Evolutionary conservation across 1,140 invertebrate genomes (phyloP), one percentile per base, ranked within the genome.

Genomic region (Aporrectodea caliginosa): DNA sequence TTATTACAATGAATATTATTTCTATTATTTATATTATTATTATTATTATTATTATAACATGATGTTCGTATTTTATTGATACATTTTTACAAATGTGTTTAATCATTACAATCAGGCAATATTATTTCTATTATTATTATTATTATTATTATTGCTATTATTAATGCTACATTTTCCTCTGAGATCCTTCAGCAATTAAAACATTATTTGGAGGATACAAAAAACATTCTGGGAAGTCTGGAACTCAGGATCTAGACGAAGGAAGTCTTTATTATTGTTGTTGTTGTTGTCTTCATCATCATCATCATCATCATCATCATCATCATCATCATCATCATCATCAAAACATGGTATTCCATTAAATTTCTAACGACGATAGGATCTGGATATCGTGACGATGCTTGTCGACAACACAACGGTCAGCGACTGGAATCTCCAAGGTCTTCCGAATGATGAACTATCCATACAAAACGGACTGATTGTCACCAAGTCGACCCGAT

Each of bases 381-480:
- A 78, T 78, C 27, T 78, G 2, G 69, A 78, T 58, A 34, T 78
- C 27, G 32, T 72, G 16, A n/a, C 58, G 29, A 78, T 78, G 77
- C 22, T 78, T 29, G 77, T 78, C 22, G 77, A 78, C 34, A 78
- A 78, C 69, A 72, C 77, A 1, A 78, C 77, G 1, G 58, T 95
- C 89, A 86, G 86, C 86, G 96, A 98, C 88, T 98, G 97, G 97
- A 97, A 94, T 1, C 88, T 98, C 1, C 95, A 98, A 90, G 96
- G 96, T 43, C 88, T 98, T 33, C 97, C 97, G 2, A 98, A 97
- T 86, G 97, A 98, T 88, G 96, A 98, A 83, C 88, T 98, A 16
- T 98, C 95, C 0, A 94, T 97, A 22, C 96, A 98, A 90, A 98
- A 98, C 90, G 97, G 96, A 75, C 88, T 98, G 0, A 98, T 98